Evolutionary conservation across 2,888 invertebrate genomes (phyloP).

Genomic region (Tetrapedia diversipes): DNA sequence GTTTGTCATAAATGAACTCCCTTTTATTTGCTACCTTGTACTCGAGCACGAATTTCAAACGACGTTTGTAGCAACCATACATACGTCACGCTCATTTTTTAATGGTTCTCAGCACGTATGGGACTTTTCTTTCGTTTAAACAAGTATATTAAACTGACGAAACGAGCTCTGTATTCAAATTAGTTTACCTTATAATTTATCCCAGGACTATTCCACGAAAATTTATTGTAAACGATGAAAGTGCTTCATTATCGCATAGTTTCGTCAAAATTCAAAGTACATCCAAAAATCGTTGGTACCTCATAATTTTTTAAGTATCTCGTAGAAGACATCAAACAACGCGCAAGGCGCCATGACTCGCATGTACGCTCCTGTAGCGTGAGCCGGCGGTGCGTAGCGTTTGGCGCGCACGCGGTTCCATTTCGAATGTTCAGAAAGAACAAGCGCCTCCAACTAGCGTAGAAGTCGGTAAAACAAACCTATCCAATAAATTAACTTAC

Average conservation of each 20-base stretch:
- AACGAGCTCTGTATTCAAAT: too few species aligned
- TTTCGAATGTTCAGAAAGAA: constrained; percentile 62
- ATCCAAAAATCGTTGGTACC: too few species aligned
- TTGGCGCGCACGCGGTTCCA: constrained; percentile 63
- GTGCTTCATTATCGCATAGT: too few species aligned
- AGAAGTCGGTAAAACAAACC: constrained; percentile 52
- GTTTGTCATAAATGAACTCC: constrained; percentile 63
- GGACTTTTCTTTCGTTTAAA: not conserved
- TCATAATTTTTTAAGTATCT: too few species aligned
- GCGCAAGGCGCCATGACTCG: not conserved
- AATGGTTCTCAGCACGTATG: constrained; percentile 22
- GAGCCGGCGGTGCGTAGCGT: constrained; percentile 38
- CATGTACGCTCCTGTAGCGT: constrained; percentile 37
- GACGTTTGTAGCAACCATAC: constrained; percentile 8
- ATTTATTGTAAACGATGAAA: too few species aligned
- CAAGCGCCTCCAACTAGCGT: constrained; percentile 47
- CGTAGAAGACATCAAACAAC: too few species aligned
- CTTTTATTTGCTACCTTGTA: constrained; percentile 41
- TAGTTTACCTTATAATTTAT: too few species aligned
- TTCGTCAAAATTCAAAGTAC: too few species aligned
- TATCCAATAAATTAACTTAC: constrained; percentile 50
- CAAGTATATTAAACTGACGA: too few species aligned
- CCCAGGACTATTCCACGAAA: too few species aligned
- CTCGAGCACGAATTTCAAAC: constrained; percentile 7
- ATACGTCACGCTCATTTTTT: constrained; percentile 26